Conservation (phyloP, 2,888 invertebrate genomes). For the Neria commutata region DNA sequence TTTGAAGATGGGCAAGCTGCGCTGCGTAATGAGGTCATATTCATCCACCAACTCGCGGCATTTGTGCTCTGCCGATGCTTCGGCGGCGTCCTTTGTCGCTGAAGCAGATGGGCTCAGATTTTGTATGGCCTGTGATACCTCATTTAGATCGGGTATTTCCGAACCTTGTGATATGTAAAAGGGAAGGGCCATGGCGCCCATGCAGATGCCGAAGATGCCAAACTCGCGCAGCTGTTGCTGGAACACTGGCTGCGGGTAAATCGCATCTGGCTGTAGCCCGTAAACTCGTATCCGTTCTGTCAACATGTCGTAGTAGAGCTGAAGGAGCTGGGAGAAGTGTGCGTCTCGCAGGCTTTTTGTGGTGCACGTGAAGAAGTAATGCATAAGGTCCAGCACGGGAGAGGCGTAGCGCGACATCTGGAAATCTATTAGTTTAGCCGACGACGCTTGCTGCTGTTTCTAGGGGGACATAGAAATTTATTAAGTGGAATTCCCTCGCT, state of each 20-base stretch:
- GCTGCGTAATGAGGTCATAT: slow-evolving; percentile 44
- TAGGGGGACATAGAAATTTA: background rate
- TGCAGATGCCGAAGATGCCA: slow-evolving; percentile 51
- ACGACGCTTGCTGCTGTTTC: slow-evolving; percentile 32
- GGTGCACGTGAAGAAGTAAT: slow-evolving; percentile 52
- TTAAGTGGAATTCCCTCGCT: too few relatives aligned
- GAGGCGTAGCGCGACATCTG: slow-evolving; percentile 55
- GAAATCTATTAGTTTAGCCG: slow-evolving; percentile 53
- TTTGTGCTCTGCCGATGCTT: slow-evolving; percentile 25
- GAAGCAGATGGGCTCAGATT: slow-evolving; percentile 36
- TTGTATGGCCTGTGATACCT: slow-evolving; percentile 44
- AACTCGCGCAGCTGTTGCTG: slow-evolving; percentile 44
- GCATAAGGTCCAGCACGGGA: slow-evolving; percentile 51
- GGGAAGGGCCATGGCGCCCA: slow-evolving; percentile 49
- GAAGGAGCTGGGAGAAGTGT: slow-evolving; percentile 46
- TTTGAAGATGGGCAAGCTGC: slow-evolving; percentile 48
- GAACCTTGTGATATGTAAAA: slow-evolving; percentile 47
- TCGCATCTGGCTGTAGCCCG: slow-evolving; percentile 32
- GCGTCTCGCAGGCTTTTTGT: slow-evolving; percentile 47
- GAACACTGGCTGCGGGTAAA: slow-evolving; percentile 44
- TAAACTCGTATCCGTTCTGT: slow-evolving; percentile 35
- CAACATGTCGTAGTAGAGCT: slow-evolving; percentile 44
- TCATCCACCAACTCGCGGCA: slow-evolving; percentile 41
- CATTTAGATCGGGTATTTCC: slow-evolving; percentile 49
- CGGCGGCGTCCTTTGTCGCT: slow-evolving; percentile 11